A percentile compares a stretch with the other conserved stretches of the same genome.
Conservation (phyloP, 2,797 vertebrate genomes). For the Limosa lapponica region DNA sequence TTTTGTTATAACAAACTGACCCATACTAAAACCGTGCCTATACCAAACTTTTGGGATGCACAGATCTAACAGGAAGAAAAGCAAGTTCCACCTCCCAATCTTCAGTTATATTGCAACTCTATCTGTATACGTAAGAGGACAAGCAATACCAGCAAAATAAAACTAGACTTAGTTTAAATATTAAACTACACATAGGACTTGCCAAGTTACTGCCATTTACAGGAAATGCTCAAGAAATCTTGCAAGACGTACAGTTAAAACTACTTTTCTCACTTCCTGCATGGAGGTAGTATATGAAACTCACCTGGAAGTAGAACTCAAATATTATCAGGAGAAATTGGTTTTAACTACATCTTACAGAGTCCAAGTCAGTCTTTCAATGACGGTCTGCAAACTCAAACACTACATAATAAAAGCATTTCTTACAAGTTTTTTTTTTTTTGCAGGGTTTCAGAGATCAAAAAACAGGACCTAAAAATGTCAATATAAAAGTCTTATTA, state of each 20-base stretch:
- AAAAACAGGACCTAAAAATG: neutral
- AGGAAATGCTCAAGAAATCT: neutral
- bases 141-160: neutral
- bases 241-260: neutral
- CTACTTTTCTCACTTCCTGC: neutral
- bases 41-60: neutral
- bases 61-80: neutral
- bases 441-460: neutral
- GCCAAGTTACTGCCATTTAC: neutral
- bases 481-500: fast-evolving
- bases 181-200: neutral
- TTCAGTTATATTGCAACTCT: neutral
- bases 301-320: neutral
- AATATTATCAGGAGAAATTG: neutral
- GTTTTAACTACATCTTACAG: neutral
- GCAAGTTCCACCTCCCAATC: neutral
- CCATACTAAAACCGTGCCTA: neutral
- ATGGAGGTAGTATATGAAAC: neutral
- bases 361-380: neutral
- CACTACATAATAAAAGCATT: neutral
- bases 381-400: neutral
- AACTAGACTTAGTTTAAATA: neutral
- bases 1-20: neutral
- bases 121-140: fast-evolving
- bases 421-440: neutral